A percentile compares a stretch with the other conserved stretches of the same genome.
phyloP scores from a whole-genome alignment of 2,113 vertebrate species.

The Tachuris rubrigastra region DNA sequence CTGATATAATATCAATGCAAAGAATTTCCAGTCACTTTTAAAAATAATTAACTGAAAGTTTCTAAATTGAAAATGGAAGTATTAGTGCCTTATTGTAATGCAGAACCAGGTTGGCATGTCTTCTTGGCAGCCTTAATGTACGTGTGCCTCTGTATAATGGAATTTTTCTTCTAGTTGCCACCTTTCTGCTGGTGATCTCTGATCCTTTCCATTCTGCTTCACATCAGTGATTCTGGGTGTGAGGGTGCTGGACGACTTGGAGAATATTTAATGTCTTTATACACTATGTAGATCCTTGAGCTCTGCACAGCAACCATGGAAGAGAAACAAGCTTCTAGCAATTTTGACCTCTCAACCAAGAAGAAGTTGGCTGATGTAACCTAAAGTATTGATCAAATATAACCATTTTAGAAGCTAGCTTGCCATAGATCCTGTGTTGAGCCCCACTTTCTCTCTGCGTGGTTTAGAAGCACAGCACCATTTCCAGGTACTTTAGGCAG shows the following conservation, averaged over 20 bases:
- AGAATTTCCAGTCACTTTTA: background rate
- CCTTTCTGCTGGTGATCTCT: background rate
- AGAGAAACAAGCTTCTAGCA: background rate
- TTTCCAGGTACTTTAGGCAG: background rate
- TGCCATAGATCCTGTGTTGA: background rate
- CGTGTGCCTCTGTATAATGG: background rate
- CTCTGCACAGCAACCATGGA: background rate
- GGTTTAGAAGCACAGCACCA: background rate
- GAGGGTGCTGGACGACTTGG: background rate
- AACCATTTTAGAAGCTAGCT: background rate
- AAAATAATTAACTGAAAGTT: background rate
- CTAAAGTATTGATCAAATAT: background rate
- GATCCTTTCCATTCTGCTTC: background rate
- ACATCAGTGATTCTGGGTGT: background rate
- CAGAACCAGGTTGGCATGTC: background rate
- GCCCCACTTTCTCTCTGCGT: background rate
- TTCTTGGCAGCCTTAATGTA: background rate
- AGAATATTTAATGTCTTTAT: background rate
- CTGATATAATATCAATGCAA: conserved; percentile 57
- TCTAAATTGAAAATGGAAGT: background rate
- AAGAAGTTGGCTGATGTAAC: background rate
- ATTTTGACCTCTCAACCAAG: background rate
- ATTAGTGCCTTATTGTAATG: background rate
- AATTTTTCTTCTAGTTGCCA: background rate
- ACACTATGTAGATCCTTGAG: background rate